phyloP scores from a whole-genome alignment of 2,113 vertebrate genomes.

The Rhodinocichla rosea region DNA sequence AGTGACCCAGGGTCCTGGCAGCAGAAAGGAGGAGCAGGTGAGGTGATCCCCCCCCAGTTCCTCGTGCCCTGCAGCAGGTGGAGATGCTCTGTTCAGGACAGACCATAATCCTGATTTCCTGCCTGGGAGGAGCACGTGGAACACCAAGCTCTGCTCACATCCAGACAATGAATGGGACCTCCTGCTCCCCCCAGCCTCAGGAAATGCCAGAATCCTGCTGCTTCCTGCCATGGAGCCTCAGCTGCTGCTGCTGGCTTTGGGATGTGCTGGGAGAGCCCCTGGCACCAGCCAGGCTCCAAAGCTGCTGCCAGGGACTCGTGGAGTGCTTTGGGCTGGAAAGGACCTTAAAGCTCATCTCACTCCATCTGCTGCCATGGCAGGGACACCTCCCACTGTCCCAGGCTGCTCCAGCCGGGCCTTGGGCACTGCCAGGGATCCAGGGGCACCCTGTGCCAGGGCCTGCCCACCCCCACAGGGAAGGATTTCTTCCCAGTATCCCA shows the following conservation, averaged over 20 bases:
- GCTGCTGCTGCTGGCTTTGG: not conserved
- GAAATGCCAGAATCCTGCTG: conserved; percentile 12
- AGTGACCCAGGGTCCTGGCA: not conserved
- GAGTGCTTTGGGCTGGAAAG: not conserved
- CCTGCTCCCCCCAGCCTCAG: accelerated
- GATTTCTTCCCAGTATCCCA: accelerated
- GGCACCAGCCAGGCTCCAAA: not conserved
- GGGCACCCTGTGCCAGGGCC: not conserved
- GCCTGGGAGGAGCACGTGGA: not conserved
- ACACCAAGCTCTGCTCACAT: accelerated
- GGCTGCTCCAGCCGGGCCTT: not conserved
- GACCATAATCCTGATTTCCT: not conserved
- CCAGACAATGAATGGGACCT: not conserved
- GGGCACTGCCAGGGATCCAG: not conserved
- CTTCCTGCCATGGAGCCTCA: not conserved
- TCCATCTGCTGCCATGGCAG: not conserved
- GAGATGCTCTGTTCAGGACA: not conserved
- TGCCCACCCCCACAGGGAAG: accelerated
- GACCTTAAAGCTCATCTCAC: accelerated
- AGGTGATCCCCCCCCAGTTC: accelerated
- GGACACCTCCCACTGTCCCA: not conserved
- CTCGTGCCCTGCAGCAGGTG: not conserved
- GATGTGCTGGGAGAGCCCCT: not conserved
- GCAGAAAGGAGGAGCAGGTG: not conserved
- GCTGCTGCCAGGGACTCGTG: not conserved